phyloP scores from a whole-genome alignment of 2,797 vertebrate genomes.

The Poecilia gillii region DNA sequence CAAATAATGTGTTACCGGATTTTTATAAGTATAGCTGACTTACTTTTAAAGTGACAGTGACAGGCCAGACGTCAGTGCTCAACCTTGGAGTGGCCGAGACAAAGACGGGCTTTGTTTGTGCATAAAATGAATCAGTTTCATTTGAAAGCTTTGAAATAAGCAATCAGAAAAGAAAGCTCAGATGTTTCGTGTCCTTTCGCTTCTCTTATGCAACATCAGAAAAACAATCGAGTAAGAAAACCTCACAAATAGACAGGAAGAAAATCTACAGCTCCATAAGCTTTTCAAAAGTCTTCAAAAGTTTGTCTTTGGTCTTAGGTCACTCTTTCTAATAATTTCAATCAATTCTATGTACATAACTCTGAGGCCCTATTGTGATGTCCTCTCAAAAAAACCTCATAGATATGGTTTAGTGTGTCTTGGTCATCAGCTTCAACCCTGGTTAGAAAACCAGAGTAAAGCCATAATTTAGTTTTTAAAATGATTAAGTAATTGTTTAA shows the following conservation, averaged over 20 bases:
- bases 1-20: background rate
- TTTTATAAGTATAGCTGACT: background rate
- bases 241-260: no score
- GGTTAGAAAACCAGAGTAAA: background rate
- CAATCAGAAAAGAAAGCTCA: background rate
- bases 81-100: background rate
- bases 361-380: background rate
- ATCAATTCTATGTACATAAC: background rate
- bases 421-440: background rate
- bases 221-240: background rate
- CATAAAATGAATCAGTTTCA: background rate
- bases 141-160: background rate
- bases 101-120: background rate
- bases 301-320: background rate
- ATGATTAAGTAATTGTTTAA: no score
- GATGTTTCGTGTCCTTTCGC: background rate
- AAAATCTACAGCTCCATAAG: background rate
- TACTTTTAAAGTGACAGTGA: background rate
- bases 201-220: background rate
- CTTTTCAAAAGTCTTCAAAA: background rate
- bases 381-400: background rate
- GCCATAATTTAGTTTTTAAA: background rate
- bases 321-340: background rate
- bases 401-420: background rate
- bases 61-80: background rate